These are phyloP conservation scores for Penaeus chinensis DNA, from an alignment of 1,140 invertebrate genomes.

Conservation along the genomic window DNA sequence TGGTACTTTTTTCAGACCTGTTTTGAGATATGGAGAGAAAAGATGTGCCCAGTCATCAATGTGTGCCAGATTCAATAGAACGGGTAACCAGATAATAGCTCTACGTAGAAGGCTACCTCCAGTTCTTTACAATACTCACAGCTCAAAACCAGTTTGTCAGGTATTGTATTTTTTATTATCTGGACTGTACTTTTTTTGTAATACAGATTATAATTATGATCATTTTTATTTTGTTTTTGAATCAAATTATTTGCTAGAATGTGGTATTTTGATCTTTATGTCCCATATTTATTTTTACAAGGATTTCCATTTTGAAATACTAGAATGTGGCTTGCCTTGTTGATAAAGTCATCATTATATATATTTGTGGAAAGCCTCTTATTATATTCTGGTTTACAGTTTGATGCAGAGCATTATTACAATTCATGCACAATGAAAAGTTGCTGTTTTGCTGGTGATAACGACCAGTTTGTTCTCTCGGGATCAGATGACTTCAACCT, in stretches of 20 bases:
- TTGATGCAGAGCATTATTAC: constrained; percentile 92
- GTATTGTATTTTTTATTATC: constrained; percentile 17
- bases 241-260: too few relatives aligned
- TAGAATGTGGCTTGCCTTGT: too few relatives aligned
- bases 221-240: neutral
- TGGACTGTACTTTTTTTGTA: neutral
- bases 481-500: constrained; percentile 96
- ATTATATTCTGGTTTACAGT: constrained; percentile 71
- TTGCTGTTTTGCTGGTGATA: constrained; percentile 90
- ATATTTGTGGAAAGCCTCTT: too few relatives aligned
- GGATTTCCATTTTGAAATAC: too few relatives aligned
- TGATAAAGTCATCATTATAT: too few relatives aligned
- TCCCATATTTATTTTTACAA: too few relatives aligned
- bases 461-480: constrained; percentile 89
- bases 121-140: constrained; percentile 77
- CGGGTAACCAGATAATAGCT: constrained; percentile 83
- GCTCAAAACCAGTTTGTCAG: constrained; percentile 60
- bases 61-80: constrained; percentile 89
- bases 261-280: too few relatives aligned
- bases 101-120: constrained; percentile 85
- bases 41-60: constrained; percentile 80
- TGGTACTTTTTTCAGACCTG: constrained; percentile 66
- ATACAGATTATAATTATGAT: neutral
- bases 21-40: constrained; percentile 77
- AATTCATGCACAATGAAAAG: constrained; percentile 98